Conservation (phyloP, 2,888 invertebrate genomes). For the Fragum fragum region DNA sequence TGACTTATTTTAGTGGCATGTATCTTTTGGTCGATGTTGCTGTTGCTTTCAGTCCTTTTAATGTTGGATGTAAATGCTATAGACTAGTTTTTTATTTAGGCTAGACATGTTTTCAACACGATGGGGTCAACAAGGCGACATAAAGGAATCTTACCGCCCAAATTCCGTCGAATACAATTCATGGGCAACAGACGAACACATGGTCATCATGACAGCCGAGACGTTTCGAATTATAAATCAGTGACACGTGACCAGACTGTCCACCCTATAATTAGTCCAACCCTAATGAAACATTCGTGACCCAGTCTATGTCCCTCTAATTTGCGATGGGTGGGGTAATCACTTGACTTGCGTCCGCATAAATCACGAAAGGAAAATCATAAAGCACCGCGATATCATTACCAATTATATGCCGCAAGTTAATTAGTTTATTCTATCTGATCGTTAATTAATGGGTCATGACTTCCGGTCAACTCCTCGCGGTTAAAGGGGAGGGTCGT, state of each 20-base stretch:
- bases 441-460: conserved; percentile 27
- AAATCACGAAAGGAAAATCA: conserved; percentile 57
- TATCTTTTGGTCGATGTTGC: too few species aligned
- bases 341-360: conserved; percentile 57
- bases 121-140: neutral
- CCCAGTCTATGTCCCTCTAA: conserved; percentile 63
- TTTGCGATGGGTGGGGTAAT: conserved; percentile 69
- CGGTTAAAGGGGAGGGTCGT: neutral
- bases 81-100: too few species aligned
- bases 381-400: conserved; percentile 62
- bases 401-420: conserved; percentile 55
- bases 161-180: neutral
- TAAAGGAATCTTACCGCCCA: neutral
- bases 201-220: conserved; percentile 20
- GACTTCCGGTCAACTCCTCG: conserved; percentile 29
- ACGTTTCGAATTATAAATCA: conserved; percentile 51
- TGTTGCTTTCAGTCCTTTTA: too few species aligned
- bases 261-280: conserved; percentile 58
- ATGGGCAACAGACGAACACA: conserved; percentile 22
- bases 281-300: conserved; percentile 63
- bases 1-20: too few species aligned
- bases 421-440: conserved; percentile 32
- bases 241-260: conserved; percentile 65
- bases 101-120: too few species aligned
- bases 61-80: too few species aligned